A percentile compares a stretch with the other conserved stretches of the same genome.
phyloP scores from a whole-genome alignment of 2,113 vertebrate genomes.

The Xiphophorus hellerii region DNA sequence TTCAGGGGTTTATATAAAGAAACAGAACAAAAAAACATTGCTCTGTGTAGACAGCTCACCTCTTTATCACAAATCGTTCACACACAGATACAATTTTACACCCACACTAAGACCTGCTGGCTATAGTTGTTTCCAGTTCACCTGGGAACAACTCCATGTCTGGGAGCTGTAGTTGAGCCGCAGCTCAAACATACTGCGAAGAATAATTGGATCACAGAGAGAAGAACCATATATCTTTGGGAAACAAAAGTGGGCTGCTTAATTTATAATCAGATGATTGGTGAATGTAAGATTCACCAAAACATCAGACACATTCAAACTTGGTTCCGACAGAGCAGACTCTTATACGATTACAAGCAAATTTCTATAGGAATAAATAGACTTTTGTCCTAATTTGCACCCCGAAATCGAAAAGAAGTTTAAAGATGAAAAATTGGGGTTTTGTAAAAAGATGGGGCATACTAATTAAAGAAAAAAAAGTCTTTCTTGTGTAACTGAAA shows the following conservation, averaged over 20 bases:
- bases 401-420: not conserved
- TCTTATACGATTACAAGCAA: too few relatives aligned
- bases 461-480: not conserved
- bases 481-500: not conserved
- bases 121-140: constrained; percentile 12
- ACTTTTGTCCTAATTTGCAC: too few relatives aligned
- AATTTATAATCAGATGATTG: not conserved
- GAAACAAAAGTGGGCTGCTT: not conserved
- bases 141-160: not conserved
- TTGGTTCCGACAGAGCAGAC: not conserved
- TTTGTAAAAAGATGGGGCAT: not conserved
- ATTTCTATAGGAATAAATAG: too few relatives aligned
- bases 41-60: not conserved
- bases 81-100: not conserved
- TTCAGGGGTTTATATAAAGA: not conserved
- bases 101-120: not conserved
- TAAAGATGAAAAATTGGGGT: not conserved
- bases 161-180: not conserved
- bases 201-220: not conserved
- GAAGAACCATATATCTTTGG: not conserved
- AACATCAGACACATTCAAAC: not conserved
- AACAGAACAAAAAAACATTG: not conserved
- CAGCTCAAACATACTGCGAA: not conserved
- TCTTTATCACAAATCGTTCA: not conserved
- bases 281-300: not conserved